Evolutionary conservation across 2,113 vertebrate species (phyloP).

Genomic region (Brachyistius frenatus): DNA sequence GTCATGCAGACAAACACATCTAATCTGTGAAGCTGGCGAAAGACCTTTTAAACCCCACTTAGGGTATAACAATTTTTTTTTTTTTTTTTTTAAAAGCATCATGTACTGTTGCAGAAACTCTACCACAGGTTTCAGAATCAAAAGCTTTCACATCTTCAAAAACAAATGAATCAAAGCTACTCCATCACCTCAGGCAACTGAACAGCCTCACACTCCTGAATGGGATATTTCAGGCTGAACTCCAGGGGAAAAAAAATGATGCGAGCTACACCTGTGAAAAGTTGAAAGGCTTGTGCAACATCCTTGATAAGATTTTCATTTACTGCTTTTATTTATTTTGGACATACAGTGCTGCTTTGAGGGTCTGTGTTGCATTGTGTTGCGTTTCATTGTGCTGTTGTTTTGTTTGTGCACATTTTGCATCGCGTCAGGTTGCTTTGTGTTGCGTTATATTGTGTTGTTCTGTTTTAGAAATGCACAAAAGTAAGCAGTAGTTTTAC

Average conservation of each 20-base stretch:
- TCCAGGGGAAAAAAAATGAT: constrained; percentile 34
- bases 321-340: constrained; percentile 36
- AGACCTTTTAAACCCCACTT: constrained; percentile 61
- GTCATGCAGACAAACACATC: constrained; percentile 44
- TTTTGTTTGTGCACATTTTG: constrained; percentile 10
- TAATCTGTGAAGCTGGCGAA: constrained; percentile 58
- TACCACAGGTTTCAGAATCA: constrained; percentile 73
- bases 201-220: constrained; percentile 25
- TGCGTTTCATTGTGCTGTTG: constrained; percentile 16
- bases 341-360: constrained; percentile 10
- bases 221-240: constrained; percentile 45
- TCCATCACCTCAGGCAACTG: constrained; percentile 56
- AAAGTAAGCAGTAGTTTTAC: neutral
- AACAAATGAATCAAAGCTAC: constrained; percentile 69
- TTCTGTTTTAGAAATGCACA: neutral
- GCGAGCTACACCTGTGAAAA: constrained; percentile 37
- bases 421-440: neutral
- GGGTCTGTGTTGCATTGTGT: constrained; percentile 38
- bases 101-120: constrained; percentile 60
- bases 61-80: constrained; percentile 10
- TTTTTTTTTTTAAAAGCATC: constrained; percentile 12
- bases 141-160: constrained; percentile 72
- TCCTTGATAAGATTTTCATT: constrained; percentile 29
- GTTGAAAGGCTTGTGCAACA: constrained; percentile 53
- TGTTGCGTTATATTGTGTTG: constrained; percentile 11